A percentile compares a stretch with the other conserved stretches of the same genome.
Evolutionary conservation across 2,113 vertebrate species (phyloP).

Genomic region (Cisticola juncidis): DNA sequence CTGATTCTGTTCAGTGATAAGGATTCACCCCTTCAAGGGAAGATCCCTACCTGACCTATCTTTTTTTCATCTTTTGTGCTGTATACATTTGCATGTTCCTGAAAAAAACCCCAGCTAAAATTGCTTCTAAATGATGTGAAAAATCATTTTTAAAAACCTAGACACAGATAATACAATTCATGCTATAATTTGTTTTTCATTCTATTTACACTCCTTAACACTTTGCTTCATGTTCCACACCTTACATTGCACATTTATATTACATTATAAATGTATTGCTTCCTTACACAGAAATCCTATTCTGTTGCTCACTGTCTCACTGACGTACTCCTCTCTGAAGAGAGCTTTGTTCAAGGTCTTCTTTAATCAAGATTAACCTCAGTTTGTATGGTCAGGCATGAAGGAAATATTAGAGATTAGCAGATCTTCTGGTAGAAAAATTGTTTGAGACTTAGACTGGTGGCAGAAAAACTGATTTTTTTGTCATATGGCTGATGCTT

Average conservation of each 20-base stretch:
- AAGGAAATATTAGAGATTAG: not conserved
- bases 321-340: not conserved
- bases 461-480: not conserved
- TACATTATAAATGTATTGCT: not conserved
- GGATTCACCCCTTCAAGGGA: not conserved
- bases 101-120: not conserved
- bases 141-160: fast-evolving
- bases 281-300: not conserved
- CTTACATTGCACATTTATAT: not conserved
- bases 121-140: not conserved
- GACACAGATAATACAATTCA: not conserved
- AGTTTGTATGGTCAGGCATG: not conserved
- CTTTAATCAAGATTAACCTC: not conserved
- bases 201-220: not conserved
- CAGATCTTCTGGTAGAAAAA: not conserved
- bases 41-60: not conserved
- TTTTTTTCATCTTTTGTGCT: not conserved
- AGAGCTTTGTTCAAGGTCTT: not conserved
- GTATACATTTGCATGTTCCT: not conserved
- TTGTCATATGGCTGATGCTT: not conserved
- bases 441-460: not conserved
- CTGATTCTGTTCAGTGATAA: not conserved
- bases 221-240: not conserved
- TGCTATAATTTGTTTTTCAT: not conserved
- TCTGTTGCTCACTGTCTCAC: not conserved